Evolutionary conservation across 2,113 vertebrate species (phyloP).

Genomic region (Neogobius melanostomus): DNA sequence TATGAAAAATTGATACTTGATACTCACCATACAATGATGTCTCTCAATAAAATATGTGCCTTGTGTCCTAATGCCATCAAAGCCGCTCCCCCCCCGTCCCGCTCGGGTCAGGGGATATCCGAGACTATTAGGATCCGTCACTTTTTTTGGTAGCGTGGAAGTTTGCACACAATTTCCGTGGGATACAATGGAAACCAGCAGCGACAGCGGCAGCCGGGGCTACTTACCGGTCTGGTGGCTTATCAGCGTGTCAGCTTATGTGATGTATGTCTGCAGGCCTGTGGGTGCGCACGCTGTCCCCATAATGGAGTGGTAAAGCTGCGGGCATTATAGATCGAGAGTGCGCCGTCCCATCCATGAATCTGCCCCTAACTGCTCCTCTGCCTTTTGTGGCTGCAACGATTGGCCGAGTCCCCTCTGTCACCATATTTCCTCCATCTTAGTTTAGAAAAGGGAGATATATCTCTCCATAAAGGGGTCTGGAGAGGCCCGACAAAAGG

Average conservation of each 20-base stretch:
- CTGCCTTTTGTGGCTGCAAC: slow-evolving; percentile 73
- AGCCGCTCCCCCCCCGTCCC: background rate
- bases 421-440: slow-evolving; percentile 76
- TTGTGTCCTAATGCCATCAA: slow-evolving; percentile 4
- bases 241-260: slow-evolving; percentile 39
- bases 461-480: slow-evolving; percentile 73
- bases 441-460: slow-evolving; percentile 72
- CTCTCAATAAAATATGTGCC: slow-evolving; percentile 7
- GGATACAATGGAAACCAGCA: background rate
- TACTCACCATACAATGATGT: slow-evolving; percentile 1
- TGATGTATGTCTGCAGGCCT: slow-evolving; percentile 56
- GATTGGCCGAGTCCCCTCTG: slow-evolving; percentile 65
- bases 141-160: background rate
- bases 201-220: slow-evolving; percentile 4
- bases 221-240: slow-evolving; percentile 11
- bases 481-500: slow-evolving; percentile 66
- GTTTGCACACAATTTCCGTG: background rate
- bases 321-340: slow-evolving; percentile 68
- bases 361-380: slow-evolving; percentile 74
- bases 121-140: background rate
- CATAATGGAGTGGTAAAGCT: slow-evolving; percentile 75
- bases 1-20: slow-evolving; percentile 10
- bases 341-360: slow-evolving; percentile 64
- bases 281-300: slow-evolving; percentile 55
- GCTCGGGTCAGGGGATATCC: slow-evolving; percentile 4